These are phyloP conservation scores for Steatornis caripensis DNA, from an alignment of 2,113 vertebrate genomes.

Conservation along the genomic window DNA sequence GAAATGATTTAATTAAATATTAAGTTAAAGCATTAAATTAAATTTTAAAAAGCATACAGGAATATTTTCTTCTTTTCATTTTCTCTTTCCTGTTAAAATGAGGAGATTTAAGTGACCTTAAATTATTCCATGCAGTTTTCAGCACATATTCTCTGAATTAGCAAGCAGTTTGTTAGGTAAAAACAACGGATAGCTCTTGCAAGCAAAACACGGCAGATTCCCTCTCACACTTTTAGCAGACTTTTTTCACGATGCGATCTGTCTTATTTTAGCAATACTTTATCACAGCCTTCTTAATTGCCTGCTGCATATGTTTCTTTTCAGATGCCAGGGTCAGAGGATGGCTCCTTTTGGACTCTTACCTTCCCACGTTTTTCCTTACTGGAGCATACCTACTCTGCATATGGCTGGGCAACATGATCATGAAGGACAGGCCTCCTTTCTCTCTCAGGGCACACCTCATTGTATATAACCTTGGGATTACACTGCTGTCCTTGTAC, in stretches of 20 bases:
- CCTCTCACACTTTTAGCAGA: not conserved
- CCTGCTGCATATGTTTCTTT: not conserved
- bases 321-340: constrained; percentile 84
- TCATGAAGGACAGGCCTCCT: constrained; percentile 81
- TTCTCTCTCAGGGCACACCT: constrained; percentile 80
- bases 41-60: not conserved
- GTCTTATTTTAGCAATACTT: not conserved
- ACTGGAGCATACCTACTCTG: constrained; percentile 78
- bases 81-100: not conserved
- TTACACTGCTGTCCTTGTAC: constrained; percentile 84
- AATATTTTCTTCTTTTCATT: not conserved
- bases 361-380: constrained; percentile 80
- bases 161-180: not conserved
- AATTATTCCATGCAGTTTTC: not conserved
- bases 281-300: not conserved
- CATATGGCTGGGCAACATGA: constrained; percentile 81
- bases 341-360: constrained; percentile 88
- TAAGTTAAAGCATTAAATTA: not conserved
- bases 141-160: not conserved
- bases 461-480: constrained; percentile 81
- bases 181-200: not conserved
- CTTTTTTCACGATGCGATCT: not conserved
- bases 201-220: not conserved
- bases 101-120: not conserved
- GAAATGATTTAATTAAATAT: not conserved